These are phyloP conservation scores for Tetheella fluctuosa DNA, from an alignment of 2,888 invertebrate genomes.

Conservation along the genomic window DNA sequence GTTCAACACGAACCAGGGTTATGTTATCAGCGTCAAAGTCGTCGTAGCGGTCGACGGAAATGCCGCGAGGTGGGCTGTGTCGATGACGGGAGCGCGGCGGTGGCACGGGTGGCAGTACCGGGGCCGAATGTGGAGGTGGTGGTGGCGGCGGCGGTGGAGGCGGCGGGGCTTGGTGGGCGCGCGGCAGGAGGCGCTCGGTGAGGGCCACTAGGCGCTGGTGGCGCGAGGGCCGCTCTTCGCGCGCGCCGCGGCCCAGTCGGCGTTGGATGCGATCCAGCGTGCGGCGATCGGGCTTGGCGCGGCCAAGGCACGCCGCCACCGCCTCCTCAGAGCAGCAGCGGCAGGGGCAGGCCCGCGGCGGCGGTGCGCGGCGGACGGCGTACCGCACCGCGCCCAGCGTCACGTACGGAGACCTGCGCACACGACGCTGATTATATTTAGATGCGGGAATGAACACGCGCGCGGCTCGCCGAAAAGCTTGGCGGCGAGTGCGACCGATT, in stretches of 20 bases:
- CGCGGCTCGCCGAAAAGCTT: conserved; percentile 71
- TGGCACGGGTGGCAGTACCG: conserved; percentile 83
- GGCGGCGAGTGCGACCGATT: conserved; percentile 79
- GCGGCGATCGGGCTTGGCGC: conserved; percentile 83
- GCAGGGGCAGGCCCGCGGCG: conserved; percentile 83
- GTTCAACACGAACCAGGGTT: conserved; percentile 83
- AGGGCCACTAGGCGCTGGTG: conserved; percentile 91
- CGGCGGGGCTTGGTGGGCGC: conserved; percentile 55
- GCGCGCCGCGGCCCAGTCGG: conserved; percentile 86
- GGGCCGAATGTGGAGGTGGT: conserved; percentile 77
- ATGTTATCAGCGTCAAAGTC: conserved; percentile 78
- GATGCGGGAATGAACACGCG: conserved; percentile 45
- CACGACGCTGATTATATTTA: conserved; percentile 58
- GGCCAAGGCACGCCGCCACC: conserved; percentile 81
- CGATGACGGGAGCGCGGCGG: conserved; percentile 81
- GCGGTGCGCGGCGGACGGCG: conserved; percentile 87
- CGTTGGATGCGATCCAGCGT: conserved; percentile 93
- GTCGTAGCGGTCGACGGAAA: conserved; percentile 75
- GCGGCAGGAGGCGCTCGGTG: conserved; percentile 90
- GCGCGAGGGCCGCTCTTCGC: conserved; percentile 80
- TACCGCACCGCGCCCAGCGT: conserved; percentile 89
- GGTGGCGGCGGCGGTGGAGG: conserved; percentile 70
- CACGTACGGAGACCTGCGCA: conserved; percentile 84
- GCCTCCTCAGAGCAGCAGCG: conserved; percentile 84
- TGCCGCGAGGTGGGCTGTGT: conserved; percentile 78